Evolutionary conservation across 2,888 invertebrate species (phyloP), one percentile per base, ranked within the genome.

Genomic region (Ophion ventricosus): DNA sequence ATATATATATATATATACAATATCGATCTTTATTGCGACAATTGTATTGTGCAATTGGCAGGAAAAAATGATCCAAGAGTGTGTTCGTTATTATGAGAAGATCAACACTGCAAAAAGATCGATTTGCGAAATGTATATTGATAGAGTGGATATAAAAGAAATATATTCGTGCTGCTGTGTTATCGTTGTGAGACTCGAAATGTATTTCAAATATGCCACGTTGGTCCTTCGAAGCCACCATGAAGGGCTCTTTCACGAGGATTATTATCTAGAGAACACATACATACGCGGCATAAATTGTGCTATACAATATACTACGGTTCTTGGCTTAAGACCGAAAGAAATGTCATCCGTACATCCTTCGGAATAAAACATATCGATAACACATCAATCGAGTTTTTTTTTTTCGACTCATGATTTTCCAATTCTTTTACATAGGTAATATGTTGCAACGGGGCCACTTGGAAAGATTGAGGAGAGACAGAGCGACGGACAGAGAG

Each of bases 121-220:
- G 69, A 78, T 54, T 20, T 57, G 40, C 11, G 35, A 75, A 75
- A 69, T 43, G 77, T 69, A 77, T 77, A 17, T 3, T 14, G 49
- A 59, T n/a, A 29, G 14, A 23, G 10, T 26, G 56, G 49, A 70
- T 73, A 14, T 43, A 49, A 20, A 26, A 40, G 43, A 54, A 56
- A 76, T 64, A 76, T 73, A 77, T 54, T 61, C 63, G 77, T 77
- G 66, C 66, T 59, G 35, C 49, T 77, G 70, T 76, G 70, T 79
- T 76, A 64, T 82, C 77, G 67, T 57, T 25, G 72, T 73, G 77
- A 67, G 57, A 67, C 43, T 43, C 72, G 82, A 77, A 82, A 61
- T 40, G 29, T 56, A 17, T 59, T 43, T 73, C 25, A 73, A 35
- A 29, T 57, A 66, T 73, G 43, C 23, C 35, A 63, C 72, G n/a